Evolutionary conservation across 2,113 vertebrate genomes (phyloP).

Genomic region (Atherinomorus stipes): DNA sequence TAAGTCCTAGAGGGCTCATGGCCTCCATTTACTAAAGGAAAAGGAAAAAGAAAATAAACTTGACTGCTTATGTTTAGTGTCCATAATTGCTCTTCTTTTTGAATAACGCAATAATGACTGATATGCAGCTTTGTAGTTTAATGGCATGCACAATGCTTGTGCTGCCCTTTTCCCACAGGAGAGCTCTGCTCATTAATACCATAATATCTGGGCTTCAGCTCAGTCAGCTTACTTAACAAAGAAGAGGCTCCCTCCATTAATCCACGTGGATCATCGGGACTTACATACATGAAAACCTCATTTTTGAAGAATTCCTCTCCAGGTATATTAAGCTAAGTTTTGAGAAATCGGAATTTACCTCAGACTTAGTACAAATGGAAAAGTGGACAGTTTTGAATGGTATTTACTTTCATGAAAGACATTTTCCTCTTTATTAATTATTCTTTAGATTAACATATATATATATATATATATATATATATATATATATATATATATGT

Average conservation of each 20-base stretch:
- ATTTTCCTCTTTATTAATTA: too few species aligned
- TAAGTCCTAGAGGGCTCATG: neutral
- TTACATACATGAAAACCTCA: neutral
- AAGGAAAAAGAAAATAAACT: neutral
- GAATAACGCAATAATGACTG: neutral
- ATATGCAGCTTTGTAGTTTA: neutral
- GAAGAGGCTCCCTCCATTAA: conserved; percentile 2
- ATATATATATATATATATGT: too few species aligned
- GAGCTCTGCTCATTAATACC: conserved; percentile 15
- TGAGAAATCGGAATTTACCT: too few species aligned
- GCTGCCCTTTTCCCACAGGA: neutral
- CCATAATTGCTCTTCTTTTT: neutral
- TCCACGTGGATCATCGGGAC: conserved; percentile 2
- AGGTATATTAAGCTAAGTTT: too few species aligned
- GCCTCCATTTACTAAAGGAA: neutral
- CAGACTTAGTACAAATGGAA: too few species aligned
- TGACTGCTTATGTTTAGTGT: neutral
- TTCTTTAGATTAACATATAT: too few species aligned
- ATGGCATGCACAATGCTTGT: neutral
- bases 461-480: too few species aligned
- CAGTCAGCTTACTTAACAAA: conserved; percentile 8
- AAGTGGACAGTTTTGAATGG: too few species aligned
- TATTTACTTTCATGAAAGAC: too few species aligned
- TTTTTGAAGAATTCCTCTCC: neutral
- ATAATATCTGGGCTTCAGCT: conserved; percentile 20